Conservation (phyloP, 92 coral and sea anemone genomes). For the Siderastrea radians region DNA sequence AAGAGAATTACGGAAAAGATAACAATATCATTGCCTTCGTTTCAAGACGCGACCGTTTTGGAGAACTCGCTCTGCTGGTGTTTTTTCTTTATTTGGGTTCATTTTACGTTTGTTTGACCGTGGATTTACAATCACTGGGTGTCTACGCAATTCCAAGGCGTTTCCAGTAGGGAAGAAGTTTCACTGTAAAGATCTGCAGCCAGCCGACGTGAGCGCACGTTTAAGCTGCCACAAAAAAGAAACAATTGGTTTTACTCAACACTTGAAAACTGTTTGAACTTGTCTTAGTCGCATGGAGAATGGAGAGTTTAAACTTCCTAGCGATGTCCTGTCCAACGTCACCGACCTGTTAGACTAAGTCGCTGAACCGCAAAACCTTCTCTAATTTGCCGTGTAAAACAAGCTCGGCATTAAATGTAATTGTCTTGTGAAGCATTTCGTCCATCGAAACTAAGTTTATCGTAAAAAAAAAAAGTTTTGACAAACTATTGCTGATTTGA, state of each 20-base stretch:
- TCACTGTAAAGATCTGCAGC: background rate
- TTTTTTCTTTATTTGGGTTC: background rate
- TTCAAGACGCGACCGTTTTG: background rate
- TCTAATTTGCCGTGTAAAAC: background rate
- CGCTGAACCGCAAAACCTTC: background rate
- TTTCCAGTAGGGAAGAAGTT: conserved; percentile 11
- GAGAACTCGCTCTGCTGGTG: background rate
- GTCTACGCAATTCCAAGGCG: conserved; percentile 48
- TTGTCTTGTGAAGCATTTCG: background rate
- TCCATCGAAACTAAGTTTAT: background rate
- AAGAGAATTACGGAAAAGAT: background rate
- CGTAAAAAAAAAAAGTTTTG: background rate
- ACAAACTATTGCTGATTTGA: background rate
- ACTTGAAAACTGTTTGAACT: background rate
- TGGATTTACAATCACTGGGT: background rate
- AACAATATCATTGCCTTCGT: background rate
- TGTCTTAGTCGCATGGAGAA: background rate
- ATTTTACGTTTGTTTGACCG: conserved; percentile 10
- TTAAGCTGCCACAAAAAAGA: background rate
- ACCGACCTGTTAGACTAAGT: conserved; percentile 7
- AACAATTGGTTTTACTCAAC: background rate
- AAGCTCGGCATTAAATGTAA: background rate
- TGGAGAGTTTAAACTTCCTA: background rate
- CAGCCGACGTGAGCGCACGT: background rate
- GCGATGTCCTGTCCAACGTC: conserved; percentile 1